A percentile compares a stretch with the other conserved stretches of the same genome.
phyloP scores from a whole-genome alignment of 1,140 invertebrate species.

The Hylyphantes graminicola region DNA sequence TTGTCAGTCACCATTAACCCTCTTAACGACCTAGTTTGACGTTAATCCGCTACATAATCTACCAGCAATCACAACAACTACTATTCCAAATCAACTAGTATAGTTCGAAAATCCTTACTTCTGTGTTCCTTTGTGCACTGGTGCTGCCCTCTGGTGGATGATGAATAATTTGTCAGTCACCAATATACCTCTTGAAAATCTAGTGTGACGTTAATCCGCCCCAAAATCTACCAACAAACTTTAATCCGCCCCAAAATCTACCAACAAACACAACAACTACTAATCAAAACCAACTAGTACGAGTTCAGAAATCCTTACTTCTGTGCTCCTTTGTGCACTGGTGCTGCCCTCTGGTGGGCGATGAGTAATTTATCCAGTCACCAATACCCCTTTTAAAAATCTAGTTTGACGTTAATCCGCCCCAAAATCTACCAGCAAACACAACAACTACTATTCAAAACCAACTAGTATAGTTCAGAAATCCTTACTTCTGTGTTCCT shows the following conservation, averaged over 20 bases:
- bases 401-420: not conserved
- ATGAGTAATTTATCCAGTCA: no score
- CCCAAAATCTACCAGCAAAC: not conserved
- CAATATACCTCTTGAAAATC: no score
- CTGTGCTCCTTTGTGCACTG: slow-evolving; percentile 33
- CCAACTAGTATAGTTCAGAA: no score
- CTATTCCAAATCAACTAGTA: no score
- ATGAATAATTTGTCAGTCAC: no score
- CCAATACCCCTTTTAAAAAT: no score
- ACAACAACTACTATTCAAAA: not conserved
- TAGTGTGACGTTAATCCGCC: no score
- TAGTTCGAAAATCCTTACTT: no score
- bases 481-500: slow-evolving; percentile 44
- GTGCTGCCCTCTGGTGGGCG: slow-evolving; percentile 49
- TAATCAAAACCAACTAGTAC: not conserved
- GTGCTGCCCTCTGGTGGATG: no score
- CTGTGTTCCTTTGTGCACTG: no score
- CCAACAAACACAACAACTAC: not conserved
- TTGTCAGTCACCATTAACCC: no score
- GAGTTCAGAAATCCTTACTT: slow-evolving; percentile 18
- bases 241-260: not conserved
- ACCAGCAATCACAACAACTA: not conserved
- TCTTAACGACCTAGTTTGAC: no score
- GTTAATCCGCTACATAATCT: not conserved
- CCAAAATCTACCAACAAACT: not conserved